Percentiles rank a stretch among this genome's conserved stretches.
These are phyloP conservation scores for Leptopterna dolabrata DNA, from an alignment of 2,888 invertebrate species.

Conservation along the genomic window DNA sequence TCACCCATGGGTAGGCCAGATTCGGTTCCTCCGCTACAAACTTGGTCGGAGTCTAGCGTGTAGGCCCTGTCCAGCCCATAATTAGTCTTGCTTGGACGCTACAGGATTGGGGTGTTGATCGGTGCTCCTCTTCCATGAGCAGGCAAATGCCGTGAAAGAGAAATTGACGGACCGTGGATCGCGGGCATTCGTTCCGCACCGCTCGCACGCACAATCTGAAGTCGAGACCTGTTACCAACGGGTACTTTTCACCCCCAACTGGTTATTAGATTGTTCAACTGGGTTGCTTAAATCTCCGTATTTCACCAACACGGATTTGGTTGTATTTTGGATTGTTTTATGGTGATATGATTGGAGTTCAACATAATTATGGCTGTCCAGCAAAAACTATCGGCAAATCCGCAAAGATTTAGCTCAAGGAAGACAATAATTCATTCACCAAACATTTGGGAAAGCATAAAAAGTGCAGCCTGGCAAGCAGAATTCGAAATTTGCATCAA, in stretches of 20 bases:
- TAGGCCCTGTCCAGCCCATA: background rate
- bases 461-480: too few species aligned
- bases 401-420: too few species aligned
- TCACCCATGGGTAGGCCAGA: too few species aligned
- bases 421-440: too few species aligned
- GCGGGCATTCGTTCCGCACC: constrained; percentile 17
- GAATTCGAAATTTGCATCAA: too few species aligned
- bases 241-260: background rate
- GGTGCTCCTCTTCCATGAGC: constrained; percentile 12
- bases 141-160: constrained; percentile 27
- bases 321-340: too few species aligned
- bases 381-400: too few species aligned
- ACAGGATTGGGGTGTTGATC: background rate
- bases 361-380: too few species aligned
- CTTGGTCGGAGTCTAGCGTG: too few species aligned
- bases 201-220: constrained; percentile 13
- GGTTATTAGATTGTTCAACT: background rate
- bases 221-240: background rate
- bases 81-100: background rate
- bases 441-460: too few species aligned
- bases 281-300: background rate
- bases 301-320: background rate
- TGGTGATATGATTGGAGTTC: too few species aligned
- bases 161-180: constrained; percentile 27
- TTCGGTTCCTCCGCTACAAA: too few species aligned